Percentiles rank a stretch among this genome's conserved stretches.
phyloP scores from a whole-genome alignment of 2,797 vertebrate genomes.

The Capromys pilorides region DNA sequence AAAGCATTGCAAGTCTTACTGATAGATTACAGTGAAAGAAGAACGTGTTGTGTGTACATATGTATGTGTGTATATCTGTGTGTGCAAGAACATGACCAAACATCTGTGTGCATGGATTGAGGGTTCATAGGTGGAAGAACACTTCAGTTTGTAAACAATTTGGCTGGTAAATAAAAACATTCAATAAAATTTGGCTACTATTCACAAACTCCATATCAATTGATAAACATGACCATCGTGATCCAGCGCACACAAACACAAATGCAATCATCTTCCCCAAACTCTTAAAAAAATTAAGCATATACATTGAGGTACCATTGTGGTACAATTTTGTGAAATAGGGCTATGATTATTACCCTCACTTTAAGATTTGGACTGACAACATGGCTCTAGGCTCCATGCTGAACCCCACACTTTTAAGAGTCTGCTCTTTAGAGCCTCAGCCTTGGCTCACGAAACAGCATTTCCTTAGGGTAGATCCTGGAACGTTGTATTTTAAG shows the following conservation, averaged over 20 bases:
- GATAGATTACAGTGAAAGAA: neutral
- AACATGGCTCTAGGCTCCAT: neutral
- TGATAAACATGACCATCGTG: neutral
- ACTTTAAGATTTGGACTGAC: neutral
- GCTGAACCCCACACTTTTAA: neutral
- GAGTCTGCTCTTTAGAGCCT: neutral
- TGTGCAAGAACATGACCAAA: accelerated
- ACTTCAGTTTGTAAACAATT: neutral
- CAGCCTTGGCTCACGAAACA: neutral
- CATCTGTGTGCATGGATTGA: neutral
- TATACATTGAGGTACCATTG: neutral
- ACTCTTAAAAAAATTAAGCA: neutral
- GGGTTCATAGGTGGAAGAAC: neutral
- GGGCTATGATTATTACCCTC: neutral
- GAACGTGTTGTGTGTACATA: neutral
- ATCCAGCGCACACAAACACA: neutral
- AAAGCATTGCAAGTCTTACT: neutral
- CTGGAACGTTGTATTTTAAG: neutral
- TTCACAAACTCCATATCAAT: neutral
- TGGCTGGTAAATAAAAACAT: neutral
- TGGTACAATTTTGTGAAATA: neutral
- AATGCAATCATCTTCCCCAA: neutral
- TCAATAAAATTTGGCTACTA: neutral
- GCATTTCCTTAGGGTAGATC: neutral
- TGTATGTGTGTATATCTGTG: accelerated